A percentile compares a stretch with the other conserved stretches of the same genome.
Conservation (phyloP, 2,113 vertebrate species). For the Leptobrachium leishanense region DNA sequence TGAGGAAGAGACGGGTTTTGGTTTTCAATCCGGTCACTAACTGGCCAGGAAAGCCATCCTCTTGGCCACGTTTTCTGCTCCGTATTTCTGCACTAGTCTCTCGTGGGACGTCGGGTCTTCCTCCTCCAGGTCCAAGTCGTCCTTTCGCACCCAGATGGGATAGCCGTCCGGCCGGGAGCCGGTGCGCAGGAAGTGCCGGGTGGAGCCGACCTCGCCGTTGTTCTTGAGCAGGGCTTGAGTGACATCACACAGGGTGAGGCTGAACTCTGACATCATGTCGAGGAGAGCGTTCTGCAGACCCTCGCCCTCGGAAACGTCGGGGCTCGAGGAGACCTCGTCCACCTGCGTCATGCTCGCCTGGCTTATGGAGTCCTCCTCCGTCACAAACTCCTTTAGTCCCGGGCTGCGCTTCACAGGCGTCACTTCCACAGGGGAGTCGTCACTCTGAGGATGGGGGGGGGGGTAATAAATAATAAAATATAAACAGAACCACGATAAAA, state of each 20-base stretch:
- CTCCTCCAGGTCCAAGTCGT: slow-evolving; percentile 70
- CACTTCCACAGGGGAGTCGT: too few relatives aligned
- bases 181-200: slow-evolving; percentile 68
- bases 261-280: slow-evolving; percentile 73
- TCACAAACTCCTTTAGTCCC: background rate
- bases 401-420: background rate
- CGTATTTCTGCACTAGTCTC: slow-evolving; percentile 68
- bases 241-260: slow-evolving; percentile 75
- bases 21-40: slow-evolving; percentile 45
- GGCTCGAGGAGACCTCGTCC: slow-evolving; percentile 51
- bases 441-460: too few relatives aligned
- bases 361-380: slow-evolving; percentile 41
- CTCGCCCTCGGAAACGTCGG: slow-evolving; percentile 51
- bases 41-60: slow-evolving; percentile 67
- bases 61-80: slow-evolving; percentile 69
- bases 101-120: slow-evolving; percentile 54
- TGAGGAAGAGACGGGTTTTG: too few relatives aligned
- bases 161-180: slow-evolving; percentile 69
- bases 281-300: slow-evolving; percentile 66
- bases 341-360: slow-evolving; percentile 45
- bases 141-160: slow-evolving; percentile 70
- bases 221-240: slow-evolving; percentile 86
- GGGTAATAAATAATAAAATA: too few relatives aligned
- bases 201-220: slow-evolving; percentile 76
- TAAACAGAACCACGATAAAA: too few relatives aligned